Conservation (phyloP, 2,797 vertebrate species). For the Tinamus major region DNA sequence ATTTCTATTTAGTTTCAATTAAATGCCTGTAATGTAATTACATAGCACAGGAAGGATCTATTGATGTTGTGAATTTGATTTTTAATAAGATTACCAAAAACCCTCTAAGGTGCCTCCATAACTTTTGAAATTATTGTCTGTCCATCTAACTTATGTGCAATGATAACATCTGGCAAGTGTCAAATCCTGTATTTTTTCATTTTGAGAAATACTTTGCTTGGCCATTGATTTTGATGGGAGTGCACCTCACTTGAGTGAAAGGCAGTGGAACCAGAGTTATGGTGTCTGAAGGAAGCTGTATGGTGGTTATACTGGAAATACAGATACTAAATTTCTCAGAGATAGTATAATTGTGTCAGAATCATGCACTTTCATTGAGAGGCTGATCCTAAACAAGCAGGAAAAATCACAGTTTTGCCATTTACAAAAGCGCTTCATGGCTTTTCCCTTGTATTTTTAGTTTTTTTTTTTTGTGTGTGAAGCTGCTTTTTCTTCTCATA, state of each 20-base stretch:
- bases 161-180: background rate
- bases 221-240: background rate
- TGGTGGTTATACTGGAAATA: background rate
- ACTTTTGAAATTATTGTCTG: constrained; percentile 60
- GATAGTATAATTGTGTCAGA: background rate
- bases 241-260: background rate
- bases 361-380: background rate
- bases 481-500: background rate
- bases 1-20: constrained; percentile 81
- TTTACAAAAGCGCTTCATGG: background rate
- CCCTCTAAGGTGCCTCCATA: constrained; percentile 44
- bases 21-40: constrained; percentile 87
- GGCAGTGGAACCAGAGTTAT: background rate
- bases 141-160: constrained; percentile 12
- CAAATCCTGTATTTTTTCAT: background rate
- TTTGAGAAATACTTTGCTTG: background rate
- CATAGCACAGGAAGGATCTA: constrained; percentile 82
- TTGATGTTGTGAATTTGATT: constrained; percentile 80
- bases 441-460: background rate
- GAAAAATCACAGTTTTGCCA: background rate
- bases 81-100: constrained; percentile 70
- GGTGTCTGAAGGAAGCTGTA: background rate
- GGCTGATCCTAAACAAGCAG: background rate
- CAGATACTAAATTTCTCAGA: background rate
- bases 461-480: background rate